Evolutionary conservation across 2,113 vertebrate genomes (phyloP), one percentile per base, ranked within the genome.

Genomic region (Phycodurus eques): DNA sequence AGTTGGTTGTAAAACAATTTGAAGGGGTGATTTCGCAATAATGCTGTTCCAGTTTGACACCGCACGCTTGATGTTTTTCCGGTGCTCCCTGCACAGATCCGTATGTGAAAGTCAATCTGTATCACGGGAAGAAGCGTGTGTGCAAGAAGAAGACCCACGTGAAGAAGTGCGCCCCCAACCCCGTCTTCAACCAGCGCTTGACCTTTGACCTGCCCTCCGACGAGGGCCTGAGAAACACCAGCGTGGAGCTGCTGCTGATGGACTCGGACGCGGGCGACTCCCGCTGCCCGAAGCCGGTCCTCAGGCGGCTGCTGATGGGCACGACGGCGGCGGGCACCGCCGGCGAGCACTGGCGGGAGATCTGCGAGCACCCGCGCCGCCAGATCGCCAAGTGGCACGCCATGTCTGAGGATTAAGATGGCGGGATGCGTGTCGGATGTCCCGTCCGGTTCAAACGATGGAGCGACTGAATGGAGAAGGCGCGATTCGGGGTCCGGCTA

Each of bases 71-170:
- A 54, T 47, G 70, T 63, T 53, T 60, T 15, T 22, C n/a, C 46
- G 13, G 20, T 77, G 43, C 1, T 33, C 76, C 13, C 20, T 9
- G 84, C 92, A 8, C 85, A 98, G 97, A 99, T 82, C 96, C 96
- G 5, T 99, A 98, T 0, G 96, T 98, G 69, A 99, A 99, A 92
- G 95, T 99, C 70, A 99, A 99, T 88, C 91, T 99, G 78, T 98
- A 96, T 75, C 94, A 99, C 1, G 96, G 95, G 54, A 98, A 96
- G 90, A 99, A 99, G 81, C 95, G 98, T 3, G 94, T 98, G 83
- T 96, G 95, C 76, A 99, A 99, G 89, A 99, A 99, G 94, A 99
- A 98, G 92, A 98, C 97, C 35, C 96, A 98, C 0, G 96, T 99
- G 85, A 99, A 99, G 91, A 99, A 99, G 74, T 95, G 95, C 62